Evolutionary conservation across 2,113 vertebrate species (phyloP).

Genomic region (Ptilorrhoa leucosticta): DNA sequence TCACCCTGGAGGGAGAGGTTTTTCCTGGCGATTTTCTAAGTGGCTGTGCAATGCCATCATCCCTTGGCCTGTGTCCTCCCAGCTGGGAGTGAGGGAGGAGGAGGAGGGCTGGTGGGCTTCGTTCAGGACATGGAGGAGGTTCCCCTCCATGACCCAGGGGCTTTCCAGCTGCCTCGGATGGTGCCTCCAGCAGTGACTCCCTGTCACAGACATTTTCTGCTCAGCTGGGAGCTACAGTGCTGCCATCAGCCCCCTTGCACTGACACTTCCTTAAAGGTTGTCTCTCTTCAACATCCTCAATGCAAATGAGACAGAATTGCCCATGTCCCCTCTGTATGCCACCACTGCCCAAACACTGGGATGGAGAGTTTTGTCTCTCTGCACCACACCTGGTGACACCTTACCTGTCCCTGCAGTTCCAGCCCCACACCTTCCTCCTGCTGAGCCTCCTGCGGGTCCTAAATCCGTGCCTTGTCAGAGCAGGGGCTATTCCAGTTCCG

Average conservation of each 20-base stretch:
- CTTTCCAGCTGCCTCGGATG: rapidly evolving
- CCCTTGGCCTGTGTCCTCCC: background rate
- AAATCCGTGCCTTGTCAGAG: background rate
- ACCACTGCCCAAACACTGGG: background rate
- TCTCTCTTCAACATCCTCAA: background rate
- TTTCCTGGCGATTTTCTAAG: background rate
- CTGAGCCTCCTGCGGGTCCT: background rate
- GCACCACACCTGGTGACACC: background rate
- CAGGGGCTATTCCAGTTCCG: background rate
- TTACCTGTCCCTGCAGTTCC: background rate
- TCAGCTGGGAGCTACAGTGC: background rate
- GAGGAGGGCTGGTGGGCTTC: background rate
- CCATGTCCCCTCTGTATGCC: background rate
- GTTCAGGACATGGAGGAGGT: rapidly evolving
- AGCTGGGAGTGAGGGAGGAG: background rate
- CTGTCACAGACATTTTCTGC: background rate
- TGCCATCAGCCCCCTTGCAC: rapidly evolving
- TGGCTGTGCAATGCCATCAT: rapidly evolving
- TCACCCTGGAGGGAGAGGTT: background rate
- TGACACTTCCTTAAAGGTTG: background rate
- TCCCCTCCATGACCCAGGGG: rapidly evolving
- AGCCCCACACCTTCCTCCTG: background rate
- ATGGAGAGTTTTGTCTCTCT: background rate
- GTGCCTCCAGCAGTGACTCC: background rate
- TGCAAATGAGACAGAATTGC: background rate